Conservation (phyloP, 2,888 invertebrate species). For the Napeogenes sylphis region DNA sequence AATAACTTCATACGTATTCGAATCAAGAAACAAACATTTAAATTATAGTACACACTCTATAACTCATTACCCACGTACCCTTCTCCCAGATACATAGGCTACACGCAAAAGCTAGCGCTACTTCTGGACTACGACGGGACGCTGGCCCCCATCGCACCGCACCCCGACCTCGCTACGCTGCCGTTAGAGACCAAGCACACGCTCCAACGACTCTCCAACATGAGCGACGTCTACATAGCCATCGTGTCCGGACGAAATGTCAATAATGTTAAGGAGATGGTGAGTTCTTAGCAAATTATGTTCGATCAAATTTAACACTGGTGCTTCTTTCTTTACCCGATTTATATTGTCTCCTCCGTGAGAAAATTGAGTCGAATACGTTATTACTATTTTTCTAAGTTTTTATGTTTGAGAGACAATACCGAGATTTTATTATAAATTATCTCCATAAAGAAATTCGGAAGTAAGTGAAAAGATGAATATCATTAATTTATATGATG, state of each 20-base stretch:
- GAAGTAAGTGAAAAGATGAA: neutral
- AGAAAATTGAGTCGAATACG: too few species aligned
- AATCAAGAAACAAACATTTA: too few species aligned
- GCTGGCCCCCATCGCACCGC: constrained; percentile 91
- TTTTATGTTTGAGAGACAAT: neutral
- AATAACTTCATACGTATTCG: too few species aligned
- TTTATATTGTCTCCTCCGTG: too few species aligned
- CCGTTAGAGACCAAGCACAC: constrained; percentile 91
- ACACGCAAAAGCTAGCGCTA: constrained; percentile 89
- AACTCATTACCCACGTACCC: too few species aligned
- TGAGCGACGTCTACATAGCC: constrained; percentile 91
- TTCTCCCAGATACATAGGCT: constrained; percentile 85
- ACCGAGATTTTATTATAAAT: neutral
- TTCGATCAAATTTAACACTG: too few species aligned
- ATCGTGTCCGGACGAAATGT: constrained; percentile 92
- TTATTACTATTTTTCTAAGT: too few species aligned
- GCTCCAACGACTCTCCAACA: constrained; percentile 87
- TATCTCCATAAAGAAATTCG: neutral
- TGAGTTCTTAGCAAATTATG: constrained; percentile 42
- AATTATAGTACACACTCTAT: too few species aligned
- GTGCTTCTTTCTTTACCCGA: too few species aligned
- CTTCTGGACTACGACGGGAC: constrained; percentile 93
- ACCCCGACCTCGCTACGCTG: constrained; percentile 91
- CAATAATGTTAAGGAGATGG: constrained; percentile 92
- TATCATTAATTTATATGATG: constrained; percentile 2